Evolutionary conservation across 1,140 invertebrate genomes (phyloP).

Genomic region (Hylaeus anthracinus): DNA sequence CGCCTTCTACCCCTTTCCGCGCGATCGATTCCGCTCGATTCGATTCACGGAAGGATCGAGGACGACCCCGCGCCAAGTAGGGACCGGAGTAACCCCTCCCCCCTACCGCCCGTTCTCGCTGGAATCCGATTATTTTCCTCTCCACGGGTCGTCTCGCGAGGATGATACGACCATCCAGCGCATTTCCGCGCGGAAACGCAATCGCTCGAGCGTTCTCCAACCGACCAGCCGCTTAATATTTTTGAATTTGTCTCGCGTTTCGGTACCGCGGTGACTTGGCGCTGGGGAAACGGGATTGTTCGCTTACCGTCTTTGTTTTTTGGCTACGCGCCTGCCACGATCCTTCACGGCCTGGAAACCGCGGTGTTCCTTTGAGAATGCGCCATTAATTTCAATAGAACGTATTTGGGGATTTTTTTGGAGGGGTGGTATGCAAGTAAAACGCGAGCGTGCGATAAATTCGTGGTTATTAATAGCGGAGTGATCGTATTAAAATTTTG

Average conservation of each 20-base stretch:
- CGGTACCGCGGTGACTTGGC: no score
- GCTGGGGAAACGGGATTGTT: no score
- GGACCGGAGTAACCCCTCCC: neutral
- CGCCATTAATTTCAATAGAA: no score
- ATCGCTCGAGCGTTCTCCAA: slow-evolving; percentile 25
- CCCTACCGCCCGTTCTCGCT: slow-evolving; percentile 24
- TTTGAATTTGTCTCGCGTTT: slow-evolving; percentile 25
- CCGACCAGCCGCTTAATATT: slow-evolving; percentile 36
- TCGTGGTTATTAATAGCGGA: no score
- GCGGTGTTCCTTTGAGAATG: no score
- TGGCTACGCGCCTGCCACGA: neutral
- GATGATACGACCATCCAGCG: slow-evolving; percentile 53
- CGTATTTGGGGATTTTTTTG: no score
- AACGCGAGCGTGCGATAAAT: no score
- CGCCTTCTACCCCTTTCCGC: slow-evolving; percentile 45
- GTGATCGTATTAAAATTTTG: no score
- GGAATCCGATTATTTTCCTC: slow-evolving; percentile 66
- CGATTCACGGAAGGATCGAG: slow-evolving; percentile 47
- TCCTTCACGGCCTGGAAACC: no score
- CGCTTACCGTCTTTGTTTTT: neutral
- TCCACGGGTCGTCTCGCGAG: slow-evolving; percentile 40
- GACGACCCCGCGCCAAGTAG: neutral
- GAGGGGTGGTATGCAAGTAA: no score
- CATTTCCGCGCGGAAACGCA: slow-evolving; percentile 25
- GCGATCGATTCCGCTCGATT: slow-evolving; percentile 63